Percentiles rank a stretch among this genome's conserved stretches.
These are phyloP conservation scores for Caenorhabditis auriculariae DNA, from an alignment of 2,888 invertebrate species.

Conservation along the genomic window DNA sequence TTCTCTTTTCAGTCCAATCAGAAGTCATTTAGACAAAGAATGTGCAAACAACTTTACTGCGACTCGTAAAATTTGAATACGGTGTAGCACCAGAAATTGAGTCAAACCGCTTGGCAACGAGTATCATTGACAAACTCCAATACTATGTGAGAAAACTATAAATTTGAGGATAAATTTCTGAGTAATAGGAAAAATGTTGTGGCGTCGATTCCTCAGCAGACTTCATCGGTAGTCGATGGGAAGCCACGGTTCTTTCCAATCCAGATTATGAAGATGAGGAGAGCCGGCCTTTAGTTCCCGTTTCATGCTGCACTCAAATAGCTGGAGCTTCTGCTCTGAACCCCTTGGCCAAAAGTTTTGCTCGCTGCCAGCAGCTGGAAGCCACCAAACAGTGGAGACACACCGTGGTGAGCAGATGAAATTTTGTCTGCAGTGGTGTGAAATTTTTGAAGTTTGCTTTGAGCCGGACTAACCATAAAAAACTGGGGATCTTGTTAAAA, in stretches of 20 bases:
- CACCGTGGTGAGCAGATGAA: constrained; percentile 32
- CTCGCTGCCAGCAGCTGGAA: constrained; percentile 48
- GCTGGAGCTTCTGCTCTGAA: constrained; percentile 46
- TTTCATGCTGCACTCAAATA: constrained; percentile 50
- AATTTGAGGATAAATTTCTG: background rate
- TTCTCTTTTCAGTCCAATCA: no score
- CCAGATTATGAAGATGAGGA: constrained; percentile 4
- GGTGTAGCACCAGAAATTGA: constrained; percentile 36
- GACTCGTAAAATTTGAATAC: constrained; percentile 45
- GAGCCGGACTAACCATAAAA: background rate
- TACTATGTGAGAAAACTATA: constrained; percentile 38
- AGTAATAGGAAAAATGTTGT: constrained; percentile 36
- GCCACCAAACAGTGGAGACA: constrained; percentile 46
- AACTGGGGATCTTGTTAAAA: background rate
- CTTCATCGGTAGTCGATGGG: constrained; percentile 35
- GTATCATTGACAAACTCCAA: constrained; percentile 51
- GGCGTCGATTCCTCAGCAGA: constrained; percentile 27
- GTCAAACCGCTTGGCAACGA: constrained; percentile 37
- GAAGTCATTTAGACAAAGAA: no score
- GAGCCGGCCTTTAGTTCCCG: constrained; percentile 45
- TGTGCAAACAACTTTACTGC: constrained; percentile 31
- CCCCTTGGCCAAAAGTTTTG: constrained; percentile 43
- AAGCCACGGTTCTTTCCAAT: constrained; percentile 7
- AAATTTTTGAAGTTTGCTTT: background rate
- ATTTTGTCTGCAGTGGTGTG: constrained; percentile 3